These are phyloP conservation scores for Parauchenoglanis punctatus DNA, from an alignment of 2,797 vertebrate species.

Conservation along the genomic window DNA sequence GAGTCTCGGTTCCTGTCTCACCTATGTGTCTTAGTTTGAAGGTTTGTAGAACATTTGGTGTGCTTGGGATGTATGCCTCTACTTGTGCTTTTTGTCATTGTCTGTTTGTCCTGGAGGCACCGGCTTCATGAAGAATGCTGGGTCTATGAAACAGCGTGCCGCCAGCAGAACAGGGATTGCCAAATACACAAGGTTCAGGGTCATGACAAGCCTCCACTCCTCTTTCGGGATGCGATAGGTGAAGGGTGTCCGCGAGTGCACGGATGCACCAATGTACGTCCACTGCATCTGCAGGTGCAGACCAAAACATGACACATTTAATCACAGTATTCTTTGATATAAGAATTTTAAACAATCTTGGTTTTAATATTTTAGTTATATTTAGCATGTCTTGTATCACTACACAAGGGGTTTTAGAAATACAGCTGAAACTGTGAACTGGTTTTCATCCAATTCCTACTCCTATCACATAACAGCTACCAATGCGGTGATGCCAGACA, in stretches of 20 bases:
- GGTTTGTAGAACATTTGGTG: slow-evolving; percentile 30
- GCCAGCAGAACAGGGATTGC: slow-evolving; percentile 80
- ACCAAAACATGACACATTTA: neutral
- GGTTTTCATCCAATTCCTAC: neutral
- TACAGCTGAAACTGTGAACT: neutral
- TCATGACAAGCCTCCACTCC: slow-evolving; percentile 76
- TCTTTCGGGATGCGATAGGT: slow-evolving; percentile 90
- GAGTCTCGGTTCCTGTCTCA: neutral
- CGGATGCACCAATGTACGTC: slow-evolving; percentile 88
- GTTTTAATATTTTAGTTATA: neutral
- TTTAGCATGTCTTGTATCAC: neutral
- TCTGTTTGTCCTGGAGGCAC: slow-evolving; percentile 53
- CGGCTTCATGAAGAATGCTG: slow-evolving; percentile 78
- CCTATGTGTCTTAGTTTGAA: neutral
- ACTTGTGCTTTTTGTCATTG: slow-evolving; percentile 77
- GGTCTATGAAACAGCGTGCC: slow-evolving; percentile 76
- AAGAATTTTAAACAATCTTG: neutral
- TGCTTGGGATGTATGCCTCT: slow-evolving; percentile 48
- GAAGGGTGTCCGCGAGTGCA: slow-evolving; percentile 87
- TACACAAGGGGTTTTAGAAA: neutral
- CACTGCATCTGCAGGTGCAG: slow-evolving; percentile 83
- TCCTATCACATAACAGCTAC: neutral
- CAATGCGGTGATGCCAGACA: neutral
- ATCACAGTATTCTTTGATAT: too few species aligned
- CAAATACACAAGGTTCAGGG: slow-evolving; percentile 77